Evolutionary conservation across 2,888 invertebrate genomes (phyloP).

Genomic region (Conops quadrifasciatus): DNA sequence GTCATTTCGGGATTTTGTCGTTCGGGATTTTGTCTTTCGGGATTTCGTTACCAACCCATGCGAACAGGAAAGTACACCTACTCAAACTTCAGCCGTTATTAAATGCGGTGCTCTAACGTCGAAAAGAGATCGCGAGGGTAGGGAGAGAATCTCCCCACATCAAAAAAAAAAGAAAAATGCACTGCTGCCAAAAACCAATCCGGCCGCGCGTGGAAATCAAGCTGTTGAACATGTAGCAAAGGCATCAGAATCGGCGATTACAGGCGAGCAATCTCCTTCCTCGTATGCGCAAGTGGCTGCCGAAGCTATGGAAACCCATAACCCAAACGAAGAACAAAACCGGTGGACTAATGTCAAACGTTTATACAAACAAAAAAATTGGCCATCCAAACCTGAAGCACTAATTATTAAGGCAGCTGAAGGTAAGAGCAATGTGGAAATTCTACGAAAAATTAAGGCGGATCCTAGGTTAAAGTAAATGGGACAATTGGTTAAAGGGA

Average conservation of each 20-base stretch:
- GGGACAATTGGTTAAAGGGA: background rate
- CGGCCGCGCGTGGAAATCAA: too few relatives aligned
- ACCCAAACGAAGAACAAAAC: background rate
- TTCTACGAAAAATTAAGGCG: background rate
- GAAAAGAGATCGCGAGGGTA: background rate
- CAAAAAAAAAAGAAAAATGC: background rate
- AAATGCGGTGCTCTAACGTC: background rate
- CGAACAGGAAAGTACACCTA: background rate
- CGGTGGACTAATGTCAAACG: background rate
- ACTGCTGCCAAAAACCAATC: too few relatives aligned
- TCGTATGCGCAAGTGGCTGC: too few relatives aligned
- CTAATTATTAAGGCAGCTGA: conserved; percentile 3
- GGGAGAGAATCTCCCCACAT: background rate
- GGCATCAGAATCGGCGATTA: too few relatives aligned
- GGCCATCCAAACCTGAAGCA: background rate
- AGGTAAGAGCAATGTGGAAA: background rate
- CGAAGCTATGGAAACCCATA: background rate
- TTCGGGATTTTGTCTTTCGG: too few relatives aligned
- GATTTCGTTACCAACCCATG: too few relatives aligned
- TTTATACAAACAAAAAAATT: background rate
- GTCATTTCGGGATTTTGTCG: too few relatives aligned
- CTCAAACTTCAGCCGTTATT: background rate
- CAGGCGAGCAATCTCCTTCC: too few relatives aligned
- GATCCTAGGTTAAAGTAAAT: conserved; percentile 4
- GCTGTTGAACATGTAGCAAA: too few relatives aligned